phyloP scores from a whole-genome alignment of 2,797 vertebrate species.

The Philypnodon macrostomus region DNA sequence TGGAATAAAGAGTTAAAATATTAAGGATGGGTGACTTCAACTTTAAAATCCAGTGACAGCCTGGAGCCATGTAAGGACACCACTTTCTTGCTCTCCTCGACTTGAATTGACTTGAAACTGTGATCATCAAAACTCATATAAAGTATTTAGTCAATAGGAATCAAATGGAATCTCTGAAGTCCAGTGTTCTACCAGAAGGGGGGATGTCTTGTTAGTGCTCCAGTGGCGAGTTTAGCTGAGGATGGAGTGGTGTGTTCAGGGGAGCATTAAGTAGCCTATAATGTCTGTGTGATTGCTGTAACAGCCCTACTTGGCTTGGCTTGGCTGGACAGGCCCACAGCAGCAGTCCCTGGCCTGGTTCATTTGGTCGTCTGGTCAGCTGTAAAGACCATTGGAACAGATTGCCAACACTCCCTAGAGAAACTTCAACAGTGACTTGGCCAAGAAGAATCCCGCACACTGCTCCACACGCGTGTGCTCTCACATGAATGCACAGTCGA shows the following conservation, averaged over 20 bases:
- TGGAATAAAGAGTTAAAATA: constrained; percentile 8
- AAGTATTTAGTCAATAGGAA: constrained; percentile 33
- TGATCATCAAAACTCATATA: constrained; percentile 15
- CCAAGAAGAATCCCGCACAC: constrained; percentile 70
- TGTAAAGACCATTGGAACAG: constrained; percentile 79
- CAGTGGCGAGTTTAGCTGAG: constrained; percentile 49
- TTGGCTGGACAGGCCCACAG: constrained; percentile 72
- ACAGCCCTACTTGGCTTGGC: constrained; percentile 67
- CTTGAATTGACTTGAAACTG: constrained; percentile 33
- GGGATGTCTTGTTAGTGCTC: constrained; percentile 30
- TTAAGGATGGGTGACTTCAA: not conserved
- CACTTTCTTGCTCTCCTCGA: constrained; percentile 31
- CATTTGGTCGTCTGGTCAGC: constrained; percentile 77
- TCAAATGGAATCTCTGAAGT: constrained; percentile 30
- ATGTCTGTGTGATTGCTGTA: constrained; percentile 67
- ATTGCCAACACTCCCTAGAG: constrained; percentile 77
- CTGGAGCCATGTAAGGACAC: constrained; percentile 25
- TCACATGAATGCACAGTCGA: constrained; percentile 66
- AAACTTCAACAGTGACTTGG: constrained; percentile 74
- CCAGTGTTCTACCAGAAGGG: constrained; percentile 37
- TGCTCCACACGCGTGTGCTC: constrained; percentile 63
- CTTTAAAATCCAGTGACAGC: not conserved
- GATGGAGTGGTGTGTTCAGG: constrained; percentile 60
- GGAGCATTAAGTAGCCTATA: constrained; percentile 66
- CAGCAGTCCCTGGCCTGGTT: constrained; percentile 76